Percentiles rank a stretch among this genome's conserved stretches.
phyloP scores from a whole-genome alignment of 2,797 vertebrate genomes.

The Rhinogobio ventralis region DNA sequence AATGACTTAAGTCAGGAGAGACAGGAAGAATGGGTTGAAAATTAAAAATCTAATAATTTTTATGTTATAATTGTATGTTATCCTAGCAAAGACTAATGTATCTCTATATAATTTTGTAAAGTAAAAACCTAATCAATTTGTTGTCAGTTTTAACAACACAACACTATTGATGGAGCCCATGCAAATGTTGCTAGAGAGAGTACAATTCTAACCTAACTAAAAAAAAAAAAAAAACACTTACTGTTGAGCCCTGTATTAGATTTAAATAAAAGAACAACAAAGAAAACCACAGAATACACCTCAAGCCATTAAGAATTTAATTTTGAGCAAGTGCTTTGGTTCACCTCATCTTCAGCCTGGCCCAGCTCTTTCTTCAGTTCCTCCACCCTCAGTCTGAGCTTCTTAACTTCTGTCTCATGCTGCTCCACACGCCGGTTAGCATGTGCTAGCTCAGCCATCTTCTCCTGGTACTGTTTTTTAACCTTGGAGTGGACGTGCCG shows the following conservation, averaged over 20 bases:
- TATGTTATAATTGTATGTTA: neutral
- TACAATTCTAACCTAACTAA: neutral
- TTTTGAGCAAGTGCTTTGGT: neutral
- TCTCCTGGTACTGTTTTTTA: constrained; percentile 96
- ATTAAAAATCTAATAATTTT: neutral
- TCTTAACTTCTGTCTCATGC: constrained; percentile 93
- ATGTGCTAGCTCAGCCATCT: constrained; percentile 88
- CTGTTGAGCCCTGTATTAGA: neutral
- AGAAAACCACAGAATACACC: neutral
- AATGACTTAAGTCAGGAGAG: neutral
- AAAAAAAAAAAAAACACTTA: neutral
- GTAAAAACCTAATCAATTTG: neutral
- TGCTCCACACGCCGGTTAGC: constrained; percentile 91
- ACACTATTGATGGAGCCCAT: neutral
- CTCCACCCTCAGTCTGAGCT: constrained; percentile 91
- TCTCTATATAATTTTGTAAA: neutral
- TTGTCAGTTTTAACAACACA: neutral
- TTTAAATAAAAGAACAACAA: constrained; percentile 3
- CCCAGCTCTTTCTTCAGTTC: constrained; percentile 97
- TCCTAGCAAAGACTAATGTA: too few species aligned
- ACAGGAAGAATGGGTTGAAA: neutral
- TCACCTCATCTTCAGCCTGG: constrained; percentile 93
- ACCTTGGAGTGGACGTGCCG: constrained; percentile 91
- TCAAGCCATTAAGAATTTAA: neutral
- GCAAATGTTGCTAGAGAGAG: neutral